Evolutionary conservation across 1,140 invertebrate genomes (phyloP).

Genomic region (Calosoma granatense): DNA sequence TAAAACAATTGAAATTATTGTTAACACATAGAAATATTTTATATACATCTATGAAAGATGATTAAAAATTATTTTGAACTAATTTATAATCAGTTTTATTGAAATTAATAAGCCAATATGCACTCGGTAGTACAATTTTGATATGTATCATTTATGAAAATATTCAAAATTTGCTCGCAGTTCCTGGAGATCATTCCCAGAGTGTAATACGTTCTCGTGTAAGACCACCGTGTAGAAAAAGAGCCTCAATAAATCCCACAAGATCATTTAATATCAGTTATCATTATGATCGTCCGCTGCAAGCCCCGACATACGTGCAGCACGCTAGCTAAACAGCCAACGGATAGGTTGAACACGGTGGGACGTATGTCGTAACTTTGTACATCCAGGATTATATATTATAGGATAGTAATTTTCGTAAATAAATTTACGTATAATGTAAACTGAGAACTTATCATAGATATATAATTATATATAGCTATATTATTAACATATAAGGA

Average conservation of each 20-base stretch:
- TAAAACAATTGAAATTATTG: too few relatives aligned
- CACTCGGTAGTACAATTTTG: too few relatives aligned
- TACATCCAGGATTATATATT: not conserved
- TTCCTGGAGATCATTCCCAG: too few relatives aligned
- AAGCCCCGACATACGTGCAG: not conserved
- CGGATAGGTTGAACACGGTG: not conserved
- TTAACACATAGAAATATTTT: too few relatives aligned
- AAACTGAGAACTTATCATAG: not conserved
- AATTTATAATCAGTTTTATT: too few relatives aligned
- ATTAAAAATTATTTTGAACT: too few relatives aligned
- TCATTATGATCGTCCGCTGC: not conserved
- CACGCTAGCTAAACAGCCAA: not conserved
- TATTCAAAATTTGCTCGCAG: too few relatives aligned
- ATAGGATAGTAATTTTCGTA: not conserved
- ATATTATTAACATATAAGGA: not conserved
- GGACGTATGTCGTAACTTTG: not conserved
- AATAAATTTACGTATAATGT: not conserved
- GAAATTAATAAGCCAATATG: too few relatives aligned
- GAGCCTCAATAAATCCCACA: constrained; percentile 7
- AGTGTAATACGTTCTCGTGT: not conserved
- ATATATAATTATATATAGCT: not conserved
- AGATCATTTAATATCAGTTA: constrained; percentile 9
- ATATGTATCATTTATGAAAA: too few relatives aligned
- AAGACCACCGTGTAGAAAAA: constrained; percentile 4
- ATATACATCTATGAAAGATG: too few relatives aligned